These are phyloP conservation scores for Hyposmocoma kahamanoa DNA, from an alignment of 1,140 invertebrate species.

Conservation along the genomic window DNA sequence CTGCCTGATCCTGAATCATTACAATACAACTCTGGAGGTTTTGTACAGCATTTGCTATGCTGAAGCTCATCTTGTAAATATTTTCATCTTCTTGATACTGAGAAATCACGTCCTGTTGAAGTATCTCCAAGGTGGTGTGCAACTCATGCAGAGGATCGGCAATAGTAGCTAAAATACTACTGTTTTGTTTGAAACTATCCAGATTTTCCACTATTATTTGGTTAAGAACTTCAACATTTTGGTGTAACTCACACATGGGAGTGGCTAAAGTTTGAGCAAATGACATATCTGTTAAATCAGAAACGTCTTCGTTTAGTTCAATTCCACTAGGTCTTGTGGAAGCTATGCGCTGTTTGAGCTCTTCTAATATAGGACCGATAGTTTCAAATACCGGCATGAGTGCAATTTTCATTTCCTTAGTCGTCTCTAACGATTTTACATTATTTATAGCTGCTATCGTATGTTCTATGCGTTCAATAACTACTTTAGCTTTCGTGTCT, in stretches of 20 bases:
- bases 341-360: slow-evolving; percentile 45
- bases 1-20: slow-evolving; percentile 66
- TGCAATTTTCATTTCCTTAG: slow-evolving; percentile 22
- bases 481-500: slow-evolving; percentile 30
- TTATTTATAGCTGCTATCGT: slow-evolving; percentile 40
- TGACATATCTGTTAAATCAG: slow-evolving; percentile 54
- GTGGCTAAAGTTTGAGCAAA: slow-evolving; percentile 41
- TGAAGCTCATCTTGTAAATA: slow-evolving; percentile 30
- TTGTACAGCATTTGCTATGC: slow-evolving; percentile 69
- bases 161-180: slow-evolving; percentile 61
- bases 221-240: slow-evolving; percentile 48
- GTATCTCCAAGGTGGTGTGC: slow-evolving; percentile 59
- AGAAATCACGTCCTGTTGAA: slow-evolving; percentile 67
- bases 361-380: slow-evolving; percentile 46
- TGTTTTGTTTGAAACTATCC: slow-evolving; percentile 47
- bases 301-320: slow-evolving; percentile 36
- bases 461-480: slow-evolving; percentile 46
- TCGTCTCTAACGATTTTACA: slow-evolving; percentile 34
- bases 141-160: slow-evolving; percentile 72
- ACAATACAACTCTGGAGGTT: slow-evolving; percentile 73
- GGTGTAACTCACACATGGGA: slow-evolving; percentile 52
- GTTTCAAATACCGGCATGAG: slow-evolving; percentile 35
- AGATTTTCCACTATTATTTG: slow-evolving; percentile 50
- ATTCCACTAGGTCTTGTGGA: slow-evolving; percentile 19
- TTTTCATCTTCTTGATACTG: slow-evolving; percentile 45